Base-by-base conservation (phyloP, 2,113 vertebrate genomes). In the Columbina picui region DNA sequence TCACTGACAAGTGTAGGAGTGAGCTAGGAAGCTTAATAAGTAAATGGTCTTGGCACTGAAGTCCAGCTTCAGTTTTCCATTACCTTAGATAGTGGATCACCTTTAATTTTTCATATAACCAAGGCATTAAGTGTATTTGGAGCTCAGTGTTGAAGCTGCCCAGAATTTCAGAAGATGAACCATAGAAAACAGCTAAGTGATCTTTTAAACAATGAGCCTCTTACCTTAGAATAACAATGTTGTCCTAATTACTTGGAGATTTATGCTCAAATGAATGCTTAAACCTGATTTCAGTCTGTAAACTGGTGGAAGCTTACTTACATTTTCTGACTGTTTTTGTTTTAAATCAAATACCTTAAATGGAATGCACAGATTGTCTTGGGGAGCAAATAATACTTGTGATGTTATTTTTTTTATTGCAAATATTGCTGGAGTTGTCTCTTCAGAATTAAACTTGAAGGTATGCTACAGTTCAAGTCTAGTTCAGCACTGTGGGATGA, bases 21-120 rank as follows among this genome's bases (percentile, higher is more conserved):
- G 80, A 97, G 79, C 90, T 95, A 67, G 73, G 84, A 88, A 45
- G 50, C 41, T 83, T 59, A 30, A 13, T 55, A 74, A 65, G 78
- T 78, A 56, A 94, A 79, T 53, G 12, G 18, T 90, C 61, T 82
- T 69, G 50, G 73, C 4, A 13, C 27, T 43, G 53, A 71, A 78
- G 26, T 61, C 26, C 47, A 49, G 17, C 57, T 61, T 90, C 5
- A 15, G 9, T 83, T 67, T 93, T 57, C 36, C 27, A 22, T 26
- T 39, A 20, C 19, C 20, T 73, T 32, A 29, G 18, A 9, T 2
- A 21, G 34, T 38, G 20, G 50, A 88, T 70, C 50, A 65, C 26
- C 50, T 84, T 61, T 41, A 47, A 32, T 49, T 84, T 77, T 74
- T 41, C 17, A 2, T 39, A 11, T 34, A 23, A 69, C n/a, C 13